Evolutionary conservation across 2,797 vertebrate genomes (phyloP).

Genomic region (Malurus splendens): DNA sequence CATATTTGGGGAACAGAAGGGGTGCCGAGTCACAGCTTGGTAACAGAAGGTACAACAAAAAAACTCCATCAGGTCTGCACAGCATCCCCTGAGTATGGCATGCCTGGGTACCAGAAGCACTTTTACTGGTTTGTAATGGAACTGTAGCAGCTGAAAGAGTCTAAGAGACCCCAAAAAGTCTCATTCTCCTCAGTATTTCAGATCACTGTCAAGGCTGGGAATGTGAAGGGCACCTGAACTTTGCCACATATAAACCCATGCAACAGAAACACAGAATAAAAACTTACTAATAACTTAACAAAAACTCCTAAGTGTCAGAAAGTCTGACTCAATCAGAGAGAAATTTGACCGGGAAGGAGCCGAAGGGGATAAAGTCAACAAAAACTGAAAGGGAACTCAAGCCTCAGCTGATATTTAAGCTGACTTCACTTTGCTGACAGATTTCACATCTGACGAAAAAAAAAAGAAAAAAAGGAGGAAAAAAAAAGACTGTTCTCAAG

Average conservation of each 20-base stretch:
- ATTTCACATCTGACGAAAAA: constrained; percentile 15
- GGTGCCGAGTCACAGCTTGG: background rate
- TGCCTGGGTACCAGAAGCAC: background rate
- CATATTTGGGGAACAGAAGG: background rate
- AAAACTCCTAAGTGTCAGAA: background rate
- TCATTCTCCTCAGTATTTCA: background rate
- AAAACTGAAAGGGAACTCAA: constrained; percentile 17
- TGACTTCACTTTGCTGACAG: constrained; percentile 44
- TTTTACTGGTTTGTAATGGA: background rate
- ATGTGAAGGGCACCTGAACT: background rate
- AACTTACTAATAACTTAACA: background rate
- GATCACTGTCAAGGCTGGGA: background rate
- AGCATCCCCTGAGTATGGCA: background rate
- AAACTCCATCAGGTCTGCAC: background rate
- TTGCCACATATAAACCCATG: background rate
- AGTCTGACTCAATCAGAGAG: constrained; percentile 17
- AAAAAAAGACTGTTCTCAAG: background rate
- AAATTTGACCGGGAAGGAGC: background rate
- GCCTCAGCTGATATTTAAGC: constrained; percentile 48
- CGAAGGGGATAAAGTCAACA: constrained; percentile 37
- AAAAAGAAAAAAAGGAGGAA: background rate
- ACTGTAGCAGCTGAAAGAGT: background rate
- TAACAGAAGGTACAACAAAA: background rate
- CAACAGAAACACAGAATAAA: background rate
- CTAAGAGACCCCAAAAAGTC: background rate